Evolutionary conservation across 2,113 vertebrate species (phyloP).

Genomic region (Cephalopterus ornatus): DNA sequence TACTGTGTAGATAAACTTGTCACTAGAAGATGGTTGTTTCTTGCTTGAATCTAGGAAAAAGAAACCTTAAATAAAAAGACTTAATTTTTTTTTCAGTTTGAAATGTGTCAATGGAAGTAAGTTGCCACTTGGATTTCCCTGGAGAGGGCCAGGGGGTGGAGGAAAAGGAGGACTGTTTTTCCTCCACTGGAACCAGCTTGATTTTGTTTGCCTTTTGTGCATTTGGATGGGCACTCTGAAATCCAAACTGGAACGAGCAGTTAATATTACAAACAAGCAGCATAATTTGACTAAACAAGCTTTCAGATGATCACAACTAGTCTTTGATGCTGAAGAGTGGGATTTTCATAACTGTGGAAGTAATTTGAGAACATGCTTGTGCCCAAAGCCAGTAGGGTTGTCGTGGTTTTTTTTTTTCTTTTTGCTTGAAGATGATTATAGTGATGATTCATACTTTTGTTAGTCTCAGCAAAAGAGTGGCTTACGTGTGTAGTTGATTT

Average conservation of each 20-base stretch:
- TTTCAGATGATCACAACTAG: not conserved
- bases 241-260: slow-evolving; percentile 45
- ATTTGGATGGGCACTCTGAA: slow-evolving; percentile 34
- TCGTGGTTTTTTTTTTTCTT: not conserved
- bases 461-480: not conserved
- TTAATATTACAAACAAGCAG: slow-evolving; percentile 12
- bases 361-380: slow-evolving; percentile 32
- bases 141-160: not conserved
- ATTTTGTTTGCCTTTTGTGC: not conserved
- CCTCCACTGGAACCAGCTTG: slow-evolving; percentile 35
- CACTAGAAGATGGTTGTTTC: not conserved
- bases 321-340: slow-evolving; percentile 30
- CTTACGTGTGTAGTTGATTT: not conserved
- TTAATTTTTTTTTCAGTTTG: not conserved
- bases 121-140: not conserved
- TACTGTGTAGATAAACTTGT: not conserved
- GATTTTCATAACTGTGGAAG: slow-evolving; percentile 12
- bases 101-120: not conserved
- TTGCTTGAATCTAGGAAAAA: not conserved
- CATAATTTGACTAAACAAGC: slow-evolving; percentile 38
- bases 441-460: slow-evolving; percentile 29
- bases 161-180: not conserved
- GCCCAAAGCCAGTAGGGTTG: slow-evolving; percentile 2
- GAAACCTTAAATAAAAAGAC: not conserved
- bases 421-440: not conserved